These are phyloP conservation scores for Calliopum simillimum DNA, from an alignment of 2,888 invertebrate genomes.

Conservation along the genomic window DNA sequence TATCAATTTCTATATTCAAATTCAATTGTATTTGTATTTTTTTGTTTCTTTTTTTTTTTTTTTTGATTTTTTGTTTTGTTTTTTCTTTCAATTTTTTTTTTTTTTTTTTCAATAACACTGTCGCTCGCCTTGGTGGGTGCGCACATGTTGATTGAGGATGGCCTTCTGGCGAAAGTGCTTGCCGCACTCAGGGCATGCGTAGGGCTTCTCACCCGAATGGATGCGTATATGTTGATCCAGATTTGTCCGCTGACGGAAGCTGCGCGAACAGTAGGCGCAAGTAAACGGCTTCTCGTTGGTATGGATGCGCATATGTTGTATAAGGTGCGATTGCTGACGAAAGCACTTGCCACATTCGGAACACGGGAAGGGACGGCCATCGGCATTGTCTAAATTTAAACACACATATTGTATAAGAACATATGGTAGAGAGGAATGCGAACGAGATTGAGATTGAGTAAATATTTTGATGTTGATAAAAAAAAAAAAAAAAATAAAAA, in stretches of 20 bases:
- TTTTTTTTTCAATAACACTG: too few relatives aligned
- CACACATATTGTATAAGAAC: not conserved
- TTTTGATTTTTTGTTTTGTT: conserved; percentile 19
- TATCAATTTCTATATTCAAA: conserved; percentile 46
- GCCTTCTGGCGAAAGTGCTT: conserved; percentile 97
- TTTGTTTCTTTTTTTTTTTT: too few relatives aligned
- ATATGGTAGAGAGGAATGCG: conserved; percentile 15
- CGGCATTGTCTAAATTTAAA: conserved; percentile 68
- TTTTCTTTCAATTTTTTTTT: too few relatives aligned
- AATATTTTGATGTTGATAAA: not conserved
- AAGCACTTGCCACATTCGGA: conserved; percentile 91
- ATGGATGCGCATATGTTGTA: conserved; percentile 90
- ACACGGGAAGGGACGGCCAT: conserved; percentile 88
- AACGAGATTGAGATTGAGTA: conserved; percentile 18
- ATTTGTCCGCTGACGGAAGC: conserved; percentile 90
- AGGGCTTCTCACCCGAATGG: conserved; percentile 96
- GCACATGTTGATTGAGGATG: conserved; percentile 97
- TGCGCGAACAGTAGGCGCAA: conserved; percentile 90
- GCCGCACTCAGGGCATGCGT: conserved; percentile 94
- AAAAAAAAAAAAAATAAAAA: not conserved
- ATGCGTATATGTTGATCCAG: conserved; percentile 93
- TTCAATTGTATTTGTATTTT: conserved; percentile 46
- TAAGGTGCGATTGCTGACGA: conserved; percentile 88
- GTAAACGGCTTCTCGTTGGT: conserved; percentile 94
- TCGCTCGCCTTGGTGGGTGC: conserved; percentile 97